Percentiles rank a stretch among this genome's conserved stretches.
Conservation (phyloP, 1,140 invertebrate genomes). For the Macrobrachium rosenbergii region DNA sequence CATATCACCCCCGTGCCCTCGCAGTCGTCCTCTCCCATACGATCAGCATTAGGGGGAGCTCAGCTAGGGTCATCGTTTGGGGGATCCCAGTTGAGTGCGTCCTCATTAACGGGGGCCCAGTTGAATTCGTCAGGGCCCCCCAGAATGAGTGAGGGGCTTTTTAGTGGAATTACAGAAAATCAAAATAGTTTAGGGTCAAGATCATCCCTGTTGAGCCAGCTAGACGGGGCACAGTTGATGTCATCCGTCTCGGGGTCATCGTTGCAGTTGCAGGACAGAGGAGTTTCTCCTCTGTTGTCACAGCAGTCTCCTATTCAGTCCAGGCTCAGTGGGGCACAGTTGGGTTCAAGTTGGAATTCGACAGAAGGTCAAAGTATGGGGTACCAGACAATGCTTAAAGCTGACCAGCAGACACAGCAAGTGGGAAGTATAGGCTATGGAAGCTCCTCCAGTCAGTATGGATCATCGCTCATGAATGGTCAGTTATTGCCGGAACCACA, state of each 20-base stretch:
- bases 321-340: slow-evolving; percentile 1
- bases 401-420: not conserved
- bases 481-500: slow-evolving; percentile 21
- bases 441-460: not conserved
- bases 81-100: not conserved
- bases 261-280: not conserved
- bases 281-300: slow-evolving; percentile 8
- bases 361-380: not conserved
- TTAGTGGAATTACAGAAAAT: no score
- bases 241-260: slow-evolving; percentile 11
- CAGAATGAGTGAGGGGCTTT: no score
- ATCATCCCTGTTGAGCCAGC: no score
- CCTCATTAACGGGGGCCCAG: no score
- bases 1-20: slow-evolving; percentile 19
- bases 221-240: not conserved
- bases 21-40: slow-evolving; percentile 39
- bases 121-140: no score
- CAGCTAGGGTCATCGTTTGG: slow-evolving; percentile 19
- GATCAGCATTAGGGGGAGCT: slow-evolving; percentile 17
- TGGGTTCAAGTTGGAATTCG: slow-evolving; percentile 38
- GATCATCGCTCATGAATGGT: slow-evolving; percentile 18
- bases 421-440: not conserved
- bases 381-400: not conserved
- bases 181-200: no score
- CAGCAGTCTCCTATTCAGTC: slow-evolving; percentile 20